Conservation (phyloP, 2,888 invertebrate genomes). For the Apodemia duryi region DNA sequence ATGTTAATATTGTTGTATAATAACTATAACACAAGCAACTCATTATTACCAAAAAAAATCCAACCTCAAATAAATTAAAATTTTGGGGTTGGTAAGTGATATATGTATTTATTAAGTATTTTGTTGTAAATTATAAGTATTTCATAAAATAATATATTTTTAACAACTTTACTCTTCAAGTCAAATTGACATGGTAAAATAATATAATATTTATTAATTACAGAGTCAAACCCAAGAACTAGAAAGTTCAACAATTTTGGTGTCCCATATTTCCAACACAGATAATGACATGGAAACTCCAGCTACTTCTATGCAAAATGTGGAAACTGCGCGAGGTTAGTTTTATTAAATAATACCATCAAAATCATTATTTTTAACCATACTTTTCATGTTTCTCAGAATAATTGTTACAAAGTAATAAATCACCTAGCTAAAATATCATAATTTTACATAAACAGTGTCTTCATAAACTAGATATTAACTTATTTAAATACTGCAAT, state of each 20-base stretch:
- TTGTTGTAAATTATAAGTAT: no score
- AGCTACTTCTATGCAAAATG: not conserved
- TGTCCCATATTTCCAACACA: not conserved
- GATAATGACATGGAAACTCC: not conserved
- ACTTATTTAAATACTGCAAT: not conserved
- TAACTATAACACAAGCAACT: no score
- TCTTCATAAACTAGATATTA: not conserved
- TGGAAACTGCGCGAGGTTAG: not conserved
- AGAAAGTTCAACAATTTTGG: not conserved
- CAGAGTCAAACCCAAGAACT: not conserved
- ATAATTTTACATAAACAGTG: not conserved
- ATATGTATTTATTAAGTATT: no score
- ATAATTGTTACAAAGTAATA: not conserved
- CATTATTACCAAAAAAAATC: no score
- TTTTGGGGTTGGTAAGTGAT: no score
- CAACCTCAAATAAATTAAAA: no score
- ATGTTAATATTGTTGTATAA: no score
- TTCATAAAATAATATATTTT: no score
- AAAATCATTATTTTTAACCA: not conserved
- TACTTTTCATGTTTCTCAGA: no score
- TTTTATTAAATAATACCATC: not conserved
- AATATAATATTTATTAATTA: not conserved
- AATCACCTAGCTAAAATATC: not conserved
- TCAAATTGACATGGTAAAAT: not conserved
- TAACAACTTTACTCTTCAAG: no score